Percentiles rank a stretch among this genome's conserved stretches.
These are phyloP conservation scores for Calephelis perditalis DNA, from an alignment of 2,888 invertebrate genomes.

Conservation along the genomic window DNA sequence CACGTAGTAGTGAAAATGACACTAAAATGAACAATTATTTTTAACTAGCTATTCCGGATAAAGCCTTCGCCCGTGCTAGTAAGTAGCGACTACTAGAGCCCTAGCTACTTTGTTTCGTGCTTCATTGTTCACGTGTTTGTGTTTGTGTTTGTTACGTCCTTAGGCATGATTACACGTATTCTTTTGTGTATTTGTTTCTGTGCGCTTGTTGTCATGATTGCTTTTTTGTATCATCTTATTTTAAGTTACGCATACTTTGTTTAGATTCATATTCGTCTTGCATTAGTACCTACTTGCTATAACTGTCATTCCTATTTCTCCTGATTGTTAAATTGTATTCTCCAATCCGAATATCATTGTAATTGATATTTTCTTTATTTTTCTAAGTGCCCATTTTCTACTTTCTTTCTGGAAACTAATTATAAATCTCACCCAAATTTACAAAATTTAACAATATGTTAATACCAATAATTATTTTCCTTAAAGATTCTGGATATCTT, in stretches of 20 bases:
- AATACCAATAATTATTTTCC: too few species aligned
- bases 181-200: conserved; percentile 58
- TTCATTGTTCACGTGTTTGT: conserved; percentile 37
- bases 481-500: too few species aligned
- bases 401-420: too few species aligned
- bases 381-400: too few species aligned
- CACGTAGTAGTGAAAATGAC: conserved; percentile 41
- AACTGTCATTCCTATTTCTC: conserved; percentile 8
- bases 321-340: too few species aligned
- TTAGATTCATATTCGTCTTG: conserved; percentile 12
- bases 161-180: conserved; percentile 68
- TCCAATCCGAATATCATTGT: too few species aligned
- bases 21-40: conserved; percentile 53
- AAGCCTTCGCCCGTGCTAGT: conserved; percentile 98
- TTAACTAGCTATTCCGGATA: conserved; percentile 97
- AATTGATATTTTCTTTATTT: too few species aligned
- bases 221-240: conserved; percentile 40
- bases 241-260: conserved; percentile 9
- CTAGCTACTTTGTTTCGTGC: conserved; percentile 64
- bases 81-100: conserved; percentile 83
- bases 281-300: conserved; percentile 16
- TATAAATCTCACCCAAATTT: too few species aligned
- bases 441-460: too few species aligned
- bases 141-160: conserved; percentile 52
- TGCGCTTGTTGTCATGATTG: conserved; percentile 76